Evolutionary conservation across 2,888 invertebrate species (phyloP).

Genomic region (Diaprepes abbreviatus): DNA sequence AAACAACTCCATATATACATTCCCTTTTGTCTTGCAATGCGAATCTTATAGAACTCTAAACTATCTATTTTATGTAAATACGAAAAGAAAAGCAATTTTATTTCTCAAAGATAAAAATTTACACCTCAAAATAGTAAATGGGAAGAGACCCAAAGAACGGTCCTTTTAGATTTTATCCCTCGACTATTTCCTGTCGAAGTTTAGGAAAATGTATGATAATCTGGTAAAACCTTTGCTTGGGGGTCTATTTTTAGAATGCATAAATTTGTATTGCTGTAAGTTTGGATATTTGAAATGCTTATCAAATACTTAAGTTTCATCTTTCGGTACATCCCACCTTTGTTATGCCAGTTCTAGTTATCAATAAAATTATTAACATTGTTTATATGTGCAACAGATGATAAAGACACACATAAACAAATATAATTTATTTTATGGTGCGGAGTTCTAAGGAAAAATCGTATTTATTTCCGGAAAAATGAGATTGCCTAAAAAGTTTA

Average conservation of each 20-base stretch:
- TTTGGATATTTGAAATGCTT: neutral
- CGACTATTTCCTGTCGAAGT: constrained; percentile 3
- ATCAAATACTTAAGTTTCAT: neutral
- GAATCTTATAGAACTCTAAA: neutral
- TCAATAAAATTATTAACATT: no score
- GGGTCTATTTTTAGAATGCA: constrained; percentile 1
- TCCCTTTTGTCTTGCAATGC: no score
- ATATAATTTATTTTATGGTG: no score
- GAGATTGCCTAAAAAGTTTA: no score
- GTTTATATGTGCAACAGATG: no score
- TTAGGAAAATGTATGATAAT: constrained; percentile 15
- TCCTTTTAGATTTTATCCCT: constrained; percentile 1
- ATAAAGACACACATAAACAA: no score
- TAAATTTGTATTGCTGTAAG: neutral
- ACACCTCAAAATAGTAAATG: neutral
- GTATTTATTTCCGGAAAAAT: no score
- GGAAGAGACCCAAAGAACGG: neutral
- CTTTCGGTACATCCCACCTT: no score
- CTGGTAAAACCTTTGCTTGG: neutral
- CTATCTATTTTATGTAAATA: neutral
- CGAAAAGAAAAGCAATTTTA: neutral
- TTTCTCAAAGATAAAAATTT: neutral
- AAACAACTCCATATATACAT: no score
- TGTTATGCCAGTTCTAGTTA: no score
- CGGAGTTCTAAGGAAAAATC: no score